phyloP scores from a whole-genome alignment of 2,113 vertebrate genomes.

The Eublepharis macularius region DNA sequence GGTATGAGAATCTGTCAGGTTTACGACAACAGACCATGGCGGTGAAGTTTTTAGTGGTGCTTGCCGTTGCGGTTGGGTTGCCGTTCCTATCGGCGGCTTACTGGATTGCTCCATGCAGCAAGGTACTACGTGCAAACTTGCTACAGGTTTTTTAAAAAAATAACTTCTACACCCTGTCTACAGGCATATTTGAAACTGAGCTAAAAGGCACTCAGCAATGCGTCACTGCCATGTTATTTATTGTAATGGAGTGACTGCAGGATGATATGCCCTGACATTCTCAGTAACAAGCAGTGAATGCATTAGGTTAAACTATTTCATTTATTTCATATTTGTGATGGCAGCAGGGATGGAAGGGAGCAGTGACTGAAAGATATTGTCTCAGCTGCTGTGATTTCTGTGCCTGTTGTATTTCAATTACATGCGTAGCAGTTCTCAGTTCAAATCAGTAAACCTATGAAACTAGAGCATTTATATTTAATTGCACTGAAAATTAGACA shows the following conservation, averaged over 20 bases:
- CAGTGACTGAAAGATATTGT: not conserved
- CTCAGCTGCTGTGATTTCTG: not conserved
- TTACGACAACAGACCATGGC: conserved; percentile 90
- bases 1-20: conserved; percentile 93
- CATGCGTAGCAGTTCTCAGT: not conserved
- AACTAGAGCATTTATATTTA: not conserved
- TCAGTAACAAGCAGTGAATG: not conserved
- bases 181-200: not conserved
- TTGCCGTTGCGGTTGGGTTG: conserved; percentile 86
- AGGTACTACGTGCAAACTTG: conserved; percentile 76
- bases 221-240: not conserved
- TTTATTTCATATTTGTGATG: not conserved
- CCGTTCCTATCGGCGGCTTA: conserved; percentile 88
- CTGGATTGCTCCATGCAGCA: conserved; percentile 95
- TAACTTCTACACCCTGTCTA: not conserved
- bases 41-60: conserved; percentile 90
- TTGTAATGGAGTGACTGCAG: not conserved
- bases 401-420: not conserved
- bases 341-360: too few species aligned
- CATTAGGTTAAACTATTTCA: not conserved
- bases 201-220: not conserved
- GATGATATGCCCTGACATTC: not conserved
- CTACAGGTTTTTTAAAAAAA: not conserved
- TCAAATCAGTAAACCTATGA: not conserved
- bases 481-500: not conserved